A percentile compares a stretch with the other conserved stretches of the same genome.
These are phyloP conservation scores for Eumeta japonica DNA, from an alignment of 1,140 invertebrate genomes.

Conservation along the genomic window DNA sequence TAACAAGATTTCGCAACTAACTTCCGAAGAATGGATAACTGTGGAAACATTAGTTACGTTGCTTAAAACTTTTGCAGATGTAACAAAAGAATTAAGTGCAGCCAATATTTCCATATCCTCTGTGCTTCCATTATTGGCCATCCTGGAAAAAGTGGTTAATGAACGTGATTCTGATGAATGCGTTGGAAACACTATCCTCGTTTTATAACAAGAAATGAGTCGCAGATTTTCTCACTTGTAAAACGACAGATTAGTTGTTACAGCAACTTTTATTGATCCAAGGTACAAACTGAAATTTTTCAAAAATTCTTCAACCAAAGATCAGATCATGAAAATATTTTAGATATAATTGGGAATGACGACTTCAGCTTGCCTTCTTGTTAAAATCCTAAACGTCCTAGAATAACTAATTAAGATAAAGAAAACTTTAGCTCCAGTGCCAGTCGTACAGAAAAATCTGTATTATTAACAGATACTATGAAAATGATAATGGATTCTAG, in stretches of 20 bases:
- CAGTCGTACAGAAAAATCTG: conserved; percentile 14
- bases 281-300: conserved; percentile 17
- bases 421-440: conserved; percentile 12
- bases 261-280: conserved; percentile 17
- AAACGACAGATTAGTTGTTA: conserved; percentile 17
- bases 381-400: conserved; percentile 16
- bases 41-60: conserved; percentile 14
- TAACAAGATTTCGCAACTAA: too few species aligned
- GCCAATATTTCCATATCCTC: conserved; percentile 16
- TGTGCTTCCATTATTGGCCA: conserved; percentile 17
- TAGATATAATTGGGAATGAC: conserved; percentile 15
- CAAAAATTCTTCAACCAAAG: conserved; percentile 15
- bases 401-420: conserved; percentile 11
- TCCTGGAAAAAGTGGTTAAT: conserved; percentile 15
- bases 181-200: too few species aligned
- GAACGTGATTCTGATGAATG: conserved; percentile 13
- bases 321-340: conserved; percentile 15
- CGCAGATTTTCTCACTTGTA: conserved; percentile 17
- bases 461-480: conserved; percentile 16
- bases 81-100: conserved; percentile 16
- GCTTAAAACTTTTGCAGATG: conserved; percentile 18
- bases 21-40: conserved; percentile 17
- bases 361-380: conserved; percentile 9
- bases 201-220: conserved; percentile 12
- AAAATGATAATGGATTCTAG: conserved; percentile 15